These are phyloP conservation scores for Poliocrania exsul DNA, from an alignment of 2,797 vertebrate genomes.

Conservation along the genomic window DNA sequence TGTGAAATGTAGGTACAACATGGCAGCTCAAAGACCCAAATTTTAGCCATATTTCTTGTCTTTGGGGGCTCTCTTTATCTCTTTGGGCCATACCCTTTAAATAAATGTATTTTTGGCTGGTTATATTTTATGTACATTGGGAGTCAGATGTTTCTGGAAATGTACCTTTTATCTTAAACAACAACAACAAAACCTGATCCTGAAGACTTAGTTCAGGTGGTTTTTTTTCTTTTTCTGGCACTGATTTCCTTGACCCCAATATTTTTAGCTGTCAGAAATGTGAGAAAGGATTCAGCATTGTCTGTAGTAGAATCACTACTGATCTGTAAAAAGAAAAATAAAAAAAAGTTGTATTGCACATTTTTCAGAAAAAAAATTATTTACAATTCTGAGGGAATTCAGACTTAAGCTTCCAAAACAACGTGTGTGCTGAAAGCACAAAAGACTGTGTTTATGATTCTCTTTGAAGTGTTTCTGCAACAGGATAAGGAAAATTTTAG, in stretches of 20 bases:
- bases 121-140: not conserved
- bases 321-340: not conserved
- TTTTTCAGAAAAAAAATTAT: conserved; percentile 62
- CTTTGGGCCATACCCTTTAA: conserved; percentile 13
- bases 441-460: conserved; percentile 93
- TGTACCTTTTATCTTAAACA: not conserved
- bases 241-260: conserved; percentile 30
- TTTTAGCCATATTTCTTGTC: conserved; percentile 21
- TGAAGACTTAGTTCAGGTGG: not conserved
- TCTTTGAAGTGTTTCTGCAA: conserved; percentile 97
- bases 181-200: not conserved
- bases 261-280: conserved; percentile 21
- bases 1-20: conserved; percentile 26
- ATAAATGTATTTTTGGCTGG: conserved; percentile 14
- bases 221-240: not conserved
- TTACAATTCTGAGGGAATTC: conserved; percentile 77
- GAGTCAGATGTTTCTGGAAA: conserved; percentile 33
- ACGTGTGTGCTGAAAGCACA: conserved; percentile 82
- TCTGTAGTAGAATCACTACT: conserved; percentile 2
- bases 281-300: not conserved
- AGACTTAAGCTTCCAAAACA: conserved; percentile 79
- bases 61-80: conserved; percentile 11
- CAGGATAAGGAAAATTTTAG: conserved; percentile 98
- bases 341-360: conserved; percentile 16
- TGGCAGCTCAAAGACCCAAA: not conserved